A percentile compares a stretch with the other conserved stretches of the same genome.
These are phyloP conservation scores for Quadroppia sp. DNA, from an alignment of 2,888 invertebrate genomes.

Conservation along the genomic window DNA sequence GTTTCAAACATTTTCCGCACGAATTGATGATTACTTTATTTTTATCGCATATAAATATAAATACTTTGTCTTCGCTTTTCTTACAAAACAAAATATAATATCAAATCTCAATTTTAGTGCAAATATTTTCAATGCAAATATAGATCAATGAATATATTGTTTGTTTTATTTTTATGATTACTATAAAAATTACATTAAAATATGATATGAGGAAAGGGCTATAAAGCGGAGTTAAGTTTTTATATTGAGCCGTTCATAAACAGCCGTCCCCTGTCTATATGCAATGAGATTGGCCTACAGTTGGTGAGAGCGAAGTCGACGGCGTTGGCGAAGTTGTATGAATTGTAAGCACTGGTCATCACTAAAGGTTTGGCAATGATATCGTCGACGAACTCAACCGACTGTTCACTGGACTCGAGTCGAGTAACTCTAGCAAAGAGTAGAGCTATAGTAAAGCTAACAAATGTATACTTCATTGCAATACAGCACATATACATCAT, in stretches of 20 bases:
- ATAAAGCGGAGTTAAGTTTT: not conserved
- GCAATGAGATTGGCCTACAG: slow-evolving; percentile 31
- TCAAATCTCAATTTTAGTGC: slow-evolving; percentile 21
- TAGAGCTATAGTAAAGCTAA: slow-evolving; percentile 1
- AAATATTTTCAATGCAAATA: slow-evolving; percentile 33
- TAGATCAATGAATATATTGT: not conserved
- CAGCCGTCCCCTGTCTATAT: slow-evolving; percentile 25
- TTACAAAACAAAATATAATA: slow-evolving; percentile 11
- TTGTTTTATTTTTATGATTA: slow-evolving; percentile 12
- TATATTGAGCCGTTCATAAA: too few relatives aligned
- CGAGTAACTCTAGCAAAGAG: slow-evolving; percentile 24
- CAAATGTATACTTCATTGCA: slow-evolving; percentile 25
- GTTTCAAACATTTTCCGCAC: slow-evolving; percentile 34
- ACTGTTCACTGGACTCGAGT: not conserved
- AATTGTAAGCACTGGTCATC: slow-evolving; percentile 34
- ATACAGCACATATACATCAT: slow-evolving; percentile 16
- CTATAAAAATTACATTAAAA: slow-evolving; percentile 22
- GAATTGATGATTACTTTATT: slow-evolving; percentile 38
- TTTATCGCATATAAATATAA: slow-evolving; percentile 32
- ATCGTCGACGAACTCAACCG: slow-evolving; percentile 10
- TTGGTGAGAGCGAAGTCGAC: not conserved
- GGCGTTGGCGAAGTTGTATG: not conserved
- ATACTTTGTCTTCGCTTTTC: slow-evolving; percentile 18
- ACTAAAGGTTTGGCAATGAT: slow-evolving; percentile 12
- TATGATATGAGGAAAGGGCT: not conserved